phyloP scores from a whole-genome alignment of 2,888 invertebrate genomes.

The Cremastinae sp. region DNA sequence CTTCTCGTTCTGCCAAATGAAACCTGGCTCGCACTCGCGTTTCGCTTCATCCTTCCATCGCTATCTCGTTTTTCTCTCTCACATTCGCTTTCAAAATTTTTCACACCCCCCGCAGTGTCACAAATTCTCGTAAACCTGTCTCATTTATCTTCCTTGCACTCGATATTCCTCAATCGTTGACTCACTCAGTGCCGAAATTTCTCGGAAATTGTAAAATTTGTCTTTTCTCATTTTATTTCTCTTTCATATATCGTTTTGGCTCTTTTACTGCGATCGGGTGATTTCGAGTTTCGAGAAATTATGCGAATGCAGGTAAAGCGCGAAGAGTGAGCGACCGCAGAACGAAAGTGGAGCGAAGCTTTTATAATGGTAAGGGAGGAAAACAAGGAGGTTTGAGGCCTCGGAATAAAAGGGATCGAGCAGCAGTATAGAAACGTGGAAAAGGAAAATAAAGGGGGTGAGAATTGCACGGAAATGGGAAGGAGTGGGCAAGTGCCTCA shows the following conservation, averaged over 20 bases:
- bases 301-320: background rate
- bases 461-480: constrained; percentile 76
- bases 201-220: too few relatives aligned
- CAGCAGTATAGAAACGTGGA: constrained; percentile 45
- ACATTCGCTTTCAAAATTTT: constrained; percentile 1
- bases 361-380: constrained; percentile 68
- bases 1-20: constrained; percentile 45
- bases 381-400: constrained; percentile 47
- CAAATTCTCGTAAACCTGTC: background rate
- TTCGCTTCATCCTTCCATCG: background rate
- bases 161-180: background rate
- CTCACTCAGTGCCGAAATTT: background rate
- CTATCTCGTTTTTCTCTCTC: constrained; percentile 31
- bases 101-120: too few relatives aligned
- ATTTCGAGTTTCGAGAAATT: background rate
- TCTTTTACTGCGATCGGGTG: too few relatives aligned
- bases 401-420: constrained; percentile 56
- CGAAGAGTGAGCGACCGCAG: constrained; percentile 65
- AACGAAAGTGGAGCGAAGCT: constrained; percentile 76
- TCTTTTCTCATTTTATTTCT: background rate
- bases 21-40: constrained; percentile 12
- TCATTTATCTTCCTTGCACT: background rate
- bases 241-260: background rate
- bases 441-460: constrained; percentile 65
- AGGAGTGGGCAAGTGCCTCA: constrained; percentile 62